A percentile compares a stretch with the other conserved stretches of the same genome.
These are phyloP conservation scores for Falco punctatus DNA, from an alignment of 2,113 vertebrate species.

Conservation along the genomic window DNA sequence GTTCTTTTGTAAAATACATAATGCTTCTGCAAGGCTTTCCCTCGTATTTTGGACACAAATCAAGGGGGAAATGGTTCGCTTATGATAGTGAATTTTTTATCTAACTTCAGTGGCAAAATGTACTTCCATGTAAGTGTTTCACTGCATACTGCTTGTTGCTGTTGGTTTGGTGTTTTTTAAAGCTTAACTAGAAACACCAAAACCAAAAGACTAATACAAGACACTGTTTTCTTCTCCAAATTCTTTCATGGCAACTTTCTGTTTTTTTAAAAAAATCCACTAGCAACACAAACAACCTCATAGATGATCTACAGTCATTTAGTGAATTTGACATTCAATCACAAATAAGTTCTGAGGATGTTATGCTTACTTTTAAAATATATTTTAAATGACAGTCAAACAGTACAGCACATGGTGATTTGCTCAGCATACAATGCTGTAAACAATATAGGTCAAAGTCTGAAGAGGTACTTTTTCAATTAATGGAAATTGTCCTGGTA, in stretches of 20 bases:
- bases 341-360: background rate
- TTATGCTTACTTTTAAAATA: background rate
- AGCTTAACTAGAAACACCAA: slow-evolving; percentile 5
- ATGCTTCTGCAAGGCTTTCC: slow-evolving; percentile 61
- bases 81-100: slow-evolving; percentile 65
- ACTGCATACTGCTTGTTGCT: background rate
- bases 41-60: slow-evolving; percentile 67
- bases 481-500: background rate
- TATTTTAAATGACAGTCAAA: background rate
- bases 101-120: slow-evolving; percentile 7
- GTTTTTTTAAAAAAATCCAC: background rate
- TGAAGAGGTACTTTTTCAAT: background rate
- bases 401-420: background rate
- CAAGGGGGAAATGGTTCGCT: slow-evolving; percentile 60
- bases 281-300: background rate
- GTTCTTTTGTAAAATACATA: slow-evolving; percentile 73
- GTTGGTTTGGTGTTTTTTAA: background rate
- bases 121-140: slow-evolving; percentile 2
- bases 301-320: background rate
- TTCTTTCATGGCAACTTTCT: background rate
- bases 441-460: background rate
- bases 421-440: background rate
- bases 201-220: background rate
- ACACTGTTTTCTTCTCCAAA: background rate
- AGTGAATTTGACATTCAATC: background rate